Evolutionary conservation across 2,113 vertebrate species (phyloP).

Genomic region (Ifrita kowaldi): DNA sequence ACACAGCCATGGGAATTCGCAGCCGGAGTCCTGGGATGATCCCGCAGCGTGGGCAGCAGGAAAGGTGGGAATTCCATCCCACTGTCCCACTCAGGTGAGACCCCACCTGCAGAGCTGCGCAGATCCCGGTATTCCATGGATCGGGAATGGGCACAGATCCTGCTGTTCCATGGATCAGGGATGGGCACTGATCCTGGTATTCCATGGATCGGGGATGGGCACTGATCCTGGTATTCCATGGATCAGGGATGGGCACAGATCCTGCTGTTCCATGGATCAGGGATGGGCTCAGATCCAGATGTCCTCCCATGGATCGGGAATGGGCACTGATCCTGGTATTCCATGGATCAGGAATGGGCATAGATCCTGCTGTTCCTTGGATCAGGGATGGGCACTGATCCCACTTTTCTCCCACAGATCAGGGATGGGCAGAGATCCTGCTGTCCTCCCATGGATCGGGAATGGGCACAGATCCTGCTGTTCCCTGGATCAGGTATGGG

Average conservation of each 20-base stretch:
- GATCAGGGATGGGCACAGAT: background rate
- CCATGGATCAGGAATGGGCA: background rate
- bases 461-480: background rate
- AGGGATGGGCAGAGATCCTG: no score
- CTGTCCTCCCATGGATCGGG: no score
- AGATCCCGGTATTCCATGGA: accelerated
- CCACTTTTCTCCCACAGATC: no score
- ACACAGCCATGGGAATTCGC: accelerated
- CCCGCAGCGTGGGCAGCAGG: accelerated
- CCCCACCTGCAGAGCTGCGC: background rate
- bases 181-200: accelerated
- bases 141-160: background rate
- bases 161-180: accelerated
- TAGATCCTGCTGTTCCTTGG: background rate
- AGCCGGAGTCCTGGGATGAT: background rate
- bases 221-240: accelerated
- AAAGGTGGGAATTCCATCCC: background rate
- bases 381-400: background rate
- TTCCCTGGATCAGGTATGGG: no score
- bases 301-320: background rate
- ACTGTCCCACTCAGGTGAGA: accelerated
- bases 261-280: background rate
- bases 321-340: accelerated
- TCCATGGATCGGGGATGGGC: background rate
- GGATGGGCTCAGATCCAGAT: accelerated